These are phyloP conservation scores for Chromoteleia sp. DNA, from an alignment of 2,888 invertebrate species.

Conservation along the genomic window DNA sequence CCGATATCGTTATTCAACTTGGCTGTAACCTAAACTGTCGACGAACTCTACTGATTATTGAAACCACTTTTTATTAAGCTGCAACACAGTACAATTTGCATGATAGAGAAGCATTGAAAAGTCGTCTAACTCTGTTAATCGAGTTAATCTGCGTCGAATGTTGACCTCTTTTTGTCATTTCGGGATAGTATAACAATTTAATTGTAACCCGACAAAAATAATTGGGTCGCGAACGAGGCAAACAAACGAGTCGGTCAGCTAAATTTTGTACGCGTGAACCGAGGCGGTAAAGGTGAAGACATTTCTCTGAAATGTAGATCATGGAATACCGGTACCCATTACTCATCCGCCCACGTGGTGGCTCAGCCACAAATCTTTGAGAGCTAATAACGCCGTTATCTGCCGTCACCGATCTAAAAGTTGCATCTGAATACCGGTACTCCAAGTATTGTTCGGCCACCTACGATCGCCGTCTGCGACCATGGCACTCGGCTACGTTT, in stretches of 20 bases:
- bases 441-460: conserved; percentile 67
- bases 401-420: conserved; percentile 62
- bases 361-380: conserved; percentile 43
- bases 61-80: background rate
- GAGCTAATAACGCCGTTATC: conserved; percentile 68
- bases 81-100: conserved; percentile 12
- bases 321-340: conserved; percentile 61
- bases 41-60: background rate
- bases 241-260: background rate
- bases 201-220: too few species aligned
- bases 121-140: background rate
- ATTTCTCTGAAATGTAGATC: conserved; percentile 64
- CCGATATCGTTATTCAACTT: background rate
- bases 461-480: conserved; percentile 68
- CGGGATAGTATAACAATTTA: too few species aligned
- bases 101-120: background rate
- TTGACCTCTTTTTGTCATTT: background rate
- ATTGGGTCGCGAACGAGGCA: too few species aligned
- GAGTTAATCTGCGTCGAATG: background rate
- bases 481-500: conserved; percentile 61
- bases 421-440: conserved; percentile 70
- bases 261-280: conserved; percentile 12
- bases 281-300: conserved; percentile 42
- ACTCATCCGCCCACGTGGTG: conserved; percentile 67
- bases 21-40: background rate